A percentile compares a stretch with the other conserved stretches of the same genome.
Evolutionary conservation across 2,113 vertebrate genomes (phyloP).

Genomic region (Coptodon rendalli): DNA sequence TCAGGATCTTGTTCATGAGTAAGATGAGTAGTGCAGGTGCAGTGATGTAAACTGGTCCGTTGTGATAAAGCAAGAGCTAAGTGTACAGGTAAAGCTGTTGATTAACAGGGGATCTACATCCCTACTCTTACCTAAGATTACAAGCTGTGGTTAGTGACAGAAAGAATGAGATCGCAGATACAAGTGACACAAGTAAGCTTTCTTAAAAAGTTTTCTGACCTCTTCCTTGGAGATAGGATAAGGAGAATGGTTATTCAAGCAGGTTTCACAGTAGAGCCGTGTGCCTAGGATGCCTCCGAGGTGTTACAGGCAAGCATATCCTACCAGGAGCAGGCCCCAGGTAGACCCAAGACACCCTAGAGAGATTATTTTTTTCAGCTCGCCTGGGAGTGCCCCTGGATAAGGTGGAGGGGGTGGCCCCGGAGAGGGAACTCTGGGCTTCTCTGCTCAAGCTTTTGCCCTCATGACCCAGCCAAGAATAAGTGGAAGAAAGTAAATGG

Average conservation of each 20-base stretch:
- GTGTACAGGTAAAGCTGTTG: neutral
- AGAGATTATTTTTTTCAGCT: neutral
- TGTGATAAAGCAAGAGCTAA: neutral
- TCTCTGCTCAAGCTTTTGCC: rapidly evolving
- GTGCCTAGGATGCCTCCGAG: rapidly evolving
- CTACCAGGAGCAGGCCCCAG: too few relatives aligned
- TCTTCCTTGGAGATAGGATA: neutral
- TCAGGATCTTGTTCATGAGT: rapidly evolving
- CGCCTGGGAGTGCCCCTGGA: rapidly evolving
- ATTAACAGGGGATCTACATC: neutral
- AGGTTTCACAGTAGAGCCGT: neutral
- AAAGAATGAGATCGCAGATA: neutral
- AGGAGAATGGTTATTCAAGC: neutral
- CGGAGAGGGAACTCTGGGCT: rapidly evolving
- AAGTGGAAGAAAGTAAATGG: rapidly evolving
- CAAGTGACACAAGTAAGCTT: neutral
- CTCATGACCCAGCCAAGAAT: neutral
- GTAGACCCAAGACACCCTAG: neutral
- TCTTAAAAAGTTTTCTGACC: neutral
- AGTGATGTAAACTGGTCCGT: neutral
- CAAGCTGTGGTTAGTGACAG: neutral
- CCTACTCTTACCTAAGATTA: neutral
- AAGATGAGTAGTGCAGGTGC: neutral
- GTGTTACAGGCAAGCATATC: neutral
- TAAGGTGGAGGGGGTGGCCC: neutral